Percentiles rank a stretch among this genome's conserved stretches.
Evolutionary conservation across 37 sponge, comb jelly and placozoan species (phyloP).

Genomic region (Halichondria panicea): DNA sequence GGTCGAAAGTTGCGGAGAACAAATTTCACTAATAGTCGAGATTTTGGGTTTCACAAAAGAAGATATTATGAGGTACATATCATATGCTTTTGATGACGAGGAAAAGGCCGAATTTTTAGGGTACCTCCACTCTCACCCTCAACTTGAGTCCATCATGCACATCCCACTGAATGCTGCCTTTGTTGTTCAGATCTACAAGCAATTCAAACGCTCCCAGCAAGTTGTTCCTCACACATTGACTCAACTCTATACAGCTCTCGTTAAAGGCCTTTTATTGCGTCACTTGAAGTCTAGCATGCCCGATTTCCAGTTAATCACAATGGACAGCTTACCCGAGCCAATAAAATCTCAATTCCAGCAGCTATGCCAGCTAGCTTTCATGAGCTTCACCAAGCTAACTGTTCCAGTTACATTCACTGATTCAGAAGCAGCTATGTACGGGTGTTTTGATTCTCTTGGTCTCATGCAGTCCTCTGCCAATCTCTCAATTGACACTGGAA

Average conservation of each 20-base stretch:
- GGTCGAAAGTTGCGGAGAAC: neutral
- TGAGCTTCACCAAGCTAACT: neutral
- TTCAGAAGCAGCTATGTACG: neutral
- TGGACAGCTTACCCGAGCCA: neutral
- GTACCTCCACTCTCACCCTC: too few relatives aligned
- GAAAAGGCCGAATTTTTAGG: neutral
- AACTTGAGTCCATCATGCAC: too few relatives aligned
- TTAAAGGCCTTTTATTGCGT: neutral
- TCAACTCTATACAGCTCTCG: neutral
- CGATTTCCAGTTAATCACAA: neutral
- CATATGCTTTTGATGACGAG: neutral
- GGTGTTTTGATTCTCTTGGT: neutral
- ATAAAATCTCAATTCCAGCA: neutral
- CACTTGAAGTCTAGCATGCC: neutral
- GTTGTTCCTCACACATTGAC: neutral
- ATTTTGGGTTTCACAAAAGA: slow-evolving; percentile 16
- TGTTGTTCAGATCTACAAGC: too few relatives aligned
- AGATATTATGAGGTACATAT: slow-evolving; percentile 1
- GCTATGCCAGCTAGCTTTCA: neutral
- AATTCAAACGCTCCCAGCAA: too few relatives aligned
- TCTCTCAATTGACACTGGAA: slow-evolving; percentile 8
- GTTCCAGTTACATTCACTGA: slow-evolving; percentile 5
- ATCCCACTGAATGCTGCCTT: too few relatives aligned
- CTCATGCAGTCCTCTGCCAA: neutral
- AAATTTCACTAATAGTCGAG: neutral